Evolutionary conservation across 2,113 vertebrate genomes (phyloP).

Genomic region (Anguilla rostrata): DNA sequence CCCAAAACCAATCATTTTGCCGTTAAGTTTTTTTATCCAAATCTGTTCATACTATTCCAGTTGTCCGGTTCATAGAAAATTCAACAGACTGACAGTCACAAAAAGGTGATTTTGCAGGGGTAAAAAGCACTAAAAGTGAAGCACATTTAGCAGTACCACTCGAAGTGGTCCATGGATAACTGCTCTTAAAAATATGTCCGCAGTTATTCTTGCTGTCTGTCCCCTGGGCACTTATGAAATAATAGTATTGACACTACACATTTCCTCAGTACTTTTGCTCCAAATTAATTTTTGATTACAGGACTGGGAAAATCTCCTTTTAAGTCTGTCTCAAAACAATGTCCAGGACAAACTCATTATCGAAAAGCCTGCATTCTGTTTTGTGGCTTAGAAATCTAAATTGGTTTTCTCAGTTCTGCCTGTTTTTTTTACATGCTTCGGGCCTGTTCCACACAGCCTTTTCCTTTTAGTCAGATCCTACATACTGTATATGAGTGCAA

Average conservation of each 20-base stretch:
- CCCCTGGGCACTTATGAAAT: too few relatives aligned
- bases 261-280: background rate
- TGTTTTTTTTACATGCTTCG: background rate
- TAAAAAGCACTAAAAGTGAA: too few relatives aligned
- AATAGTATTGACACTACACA: background rate
- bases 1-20: too few relatives aligned
- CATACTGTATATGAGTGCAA: background rate
- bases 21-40: too few relatives aligned
- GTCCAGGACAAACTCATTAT: background rate
- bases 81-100: background rate
- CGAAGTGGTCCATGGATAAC: background rate
- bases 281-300: background rate
- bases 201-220: background rate
- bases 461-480: background rate
- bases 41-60: too few relatives aligned
- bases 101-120: background rate
- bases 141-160: too few relatives aligned
- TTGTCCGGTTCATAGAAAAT: background rate
- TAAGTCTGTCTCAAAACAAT: background rate
- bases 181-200: background rate
- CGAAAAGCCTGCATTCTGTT: background rate
- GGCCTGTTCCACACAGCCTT: background rate
- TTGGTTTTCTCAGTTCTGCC: constrained; percentile 22
- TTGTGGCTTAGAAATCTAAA: constrained; percentile 18
- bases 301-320: background rate